Percentiles rank a stretch among this genome's conserved stretches.
Conservation (phyloP, 2,797 vertebrate genomes). For the Sardinella longiceps region DNA sequence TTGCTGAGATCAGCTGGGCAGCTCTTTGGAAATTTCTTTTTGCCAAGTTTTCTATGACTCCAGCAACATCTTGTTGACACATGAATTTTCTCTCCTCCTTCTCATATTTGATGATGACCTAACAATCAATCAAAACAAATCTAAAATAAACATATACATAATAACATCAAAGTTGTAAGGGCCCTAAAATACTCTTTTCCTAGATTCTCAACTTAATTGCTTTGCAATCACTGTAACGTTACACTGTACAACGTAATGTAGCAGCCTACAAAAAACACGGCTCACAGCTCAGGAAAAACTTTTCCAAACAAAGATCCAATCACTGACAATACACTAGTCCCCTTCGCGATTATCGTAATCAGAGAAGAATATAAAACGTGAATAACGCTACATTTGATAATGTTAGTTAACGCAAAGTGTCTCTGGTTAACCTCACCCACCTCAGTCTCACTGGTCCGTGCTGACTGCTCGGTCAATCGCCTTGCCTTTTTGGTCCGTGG, state of each 20-base stretch:
- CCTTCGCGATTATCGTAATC: no score
- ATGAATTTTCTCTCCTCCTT: background rate
- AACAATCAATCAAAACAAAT: no score
- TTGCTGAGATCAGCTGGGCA: conserved; percentile 40
- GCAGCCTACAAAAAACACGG: background rate
- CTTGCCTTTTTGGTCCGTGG: background rate
- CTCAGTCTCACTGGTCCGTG: background rate
- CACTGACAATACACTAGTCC: no score
- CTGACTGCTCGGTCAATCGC: background rate
- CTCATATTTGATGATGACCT: no score
- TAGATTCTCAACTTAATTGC: background rate
- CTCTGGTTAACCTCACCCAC: background rate
- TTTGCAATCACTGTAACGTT: background rate
- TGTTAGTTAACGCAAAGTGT: no score
- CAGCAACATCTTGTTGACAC: background rate
- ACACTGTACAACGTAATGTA: no score
- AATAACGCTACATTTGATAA: background rate
- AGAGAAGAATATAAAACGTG: no score
- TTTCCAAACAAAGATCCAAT: background rate
- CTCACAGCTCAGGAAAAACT: background rate
- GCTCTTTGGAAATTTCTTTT: no score
- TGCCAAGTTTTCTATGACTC: background rate
- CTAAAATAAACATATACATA: conserved; percentile 1
- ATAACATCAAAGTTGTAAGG: background rate
- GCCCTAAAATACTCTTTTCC: background rate